Evolutionary conservation across 2,888 invertebrate genomes (phyloP), one percentile per base, ranked within the genome.

Genomic region (Zelleria hepariella): DNA sequence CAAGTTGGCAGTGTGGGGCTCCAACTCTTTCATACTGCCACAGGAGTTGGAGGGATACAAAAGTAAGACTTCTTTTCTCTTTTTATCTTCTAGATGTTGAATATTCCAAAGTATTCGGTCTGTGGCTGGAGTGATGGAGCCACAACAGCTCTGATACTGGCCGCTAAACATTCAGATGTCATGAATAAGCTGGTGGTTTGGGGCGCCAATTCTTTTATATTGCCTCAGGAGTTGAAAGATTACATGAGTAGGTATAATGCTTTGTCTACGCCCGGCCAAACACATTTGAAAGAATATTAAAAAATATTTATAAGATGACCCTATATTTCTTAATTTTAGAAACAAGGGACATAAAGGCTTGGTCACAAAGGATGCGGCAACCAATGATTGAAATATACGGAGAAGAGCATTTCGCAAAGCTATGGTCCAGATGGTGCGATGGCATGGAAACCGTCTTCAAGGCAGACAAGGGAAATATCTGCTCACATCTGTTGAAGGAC

Each of bases 101-200:
- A 92, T 1, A 87, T 93, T 51, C 72, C 90, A 0, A 92, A 92
- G 66, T 96, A 92, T 78, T 96, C 96, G 0, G 69, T 96, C 8
- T 71, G 97, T 60, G 97, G 97, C 0, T 97, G 97, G 96, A 96
- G 96, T 80, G 96, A 96, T 81, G 97, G 97, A 25, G 97, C 95
- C 1, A 94, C 93, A 52, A 92, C 94, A 0, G 93, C 92, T 18
- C 79, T 97, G 64, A 92, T 97, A 27, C 73, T 95, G n/a, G 94
- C 96, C 4, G 93, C 93, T 1, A 91, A 91, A 61, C 90, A 93
- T 78, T 92, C 94, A 0, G 83, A 92, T 0, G 79, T 80, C 8
- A 88, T 97, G 0, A 84, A 91, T 10, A 96, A 94, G 72, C 78
- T 96, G 60, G 91, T 96, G 0, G 87, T 95, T 10, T 94, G 94